Evolutionary conservation across 35 echinoderm and acorn worm genomes (phyloP).

Genomic region (Ophiothrix spiculata): DNA sequence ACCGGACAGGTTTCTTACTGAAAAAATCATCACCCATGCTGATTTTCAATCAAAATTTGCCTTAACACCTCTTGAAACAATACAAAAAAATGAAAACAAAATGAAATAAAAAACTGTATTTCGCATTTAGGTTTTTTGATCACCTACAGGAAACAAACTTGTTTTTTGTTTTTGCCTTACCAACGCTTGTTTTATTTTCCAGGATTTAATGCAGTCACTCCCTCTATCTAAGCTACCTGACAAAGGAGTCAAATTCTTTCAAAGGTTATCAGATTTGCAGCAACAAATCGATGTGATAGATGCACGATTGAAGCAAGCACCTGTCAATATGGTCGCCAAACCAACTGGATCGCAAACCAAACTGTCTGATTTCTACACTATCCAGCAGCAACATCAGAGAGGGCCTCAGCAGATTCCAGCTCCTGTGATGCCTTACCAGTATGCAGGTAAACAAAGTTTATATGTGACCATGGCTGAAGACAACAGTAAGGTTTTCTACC

Average conservation of each 20-base stretch:
- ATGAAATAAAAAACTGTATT: no score
- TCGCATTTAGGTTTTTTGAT: no score
- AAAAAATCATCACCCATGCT: no score
- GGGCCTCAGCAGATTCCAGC: neutral
- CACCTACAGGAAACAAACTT: no score
- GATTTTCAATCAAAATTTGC: no score
- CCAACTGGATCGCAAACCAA: neutral
- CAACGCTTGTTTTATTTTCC: conserved; percentile 15
- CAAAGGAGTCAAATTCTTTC: conserved; percentile 29
- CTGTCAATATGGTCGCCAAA: neutral
- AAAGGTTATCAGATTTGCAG: conserved; percentile 9
- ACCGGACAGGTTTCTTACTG: no score
- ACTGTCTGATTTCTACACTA: conserved; percentile 6
- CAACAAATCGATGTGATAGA: conserved; percentile 36
- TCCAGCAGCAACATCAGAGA: neutral
- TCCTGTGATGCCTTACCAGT: conserved; percentile 59
- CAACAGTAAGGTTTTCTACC: neutral
- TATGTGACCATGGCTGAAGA: neutral
- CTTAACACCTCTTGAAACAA: no score
- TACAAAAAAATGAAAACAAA: no score
- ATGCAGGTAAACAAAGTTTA: conserved; percentile 59
- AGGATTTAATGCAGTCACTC: conserved; percentile 54
- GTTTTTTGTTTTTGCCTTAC: neutral
- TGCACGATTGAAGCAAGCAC: conserved; percentile 33
- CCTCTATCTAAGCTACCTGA: conserved; percentile 68